Conservation (phyloP, 2,888 invertebrate genomes). For the Glaucopsyche alexis region DNA sequence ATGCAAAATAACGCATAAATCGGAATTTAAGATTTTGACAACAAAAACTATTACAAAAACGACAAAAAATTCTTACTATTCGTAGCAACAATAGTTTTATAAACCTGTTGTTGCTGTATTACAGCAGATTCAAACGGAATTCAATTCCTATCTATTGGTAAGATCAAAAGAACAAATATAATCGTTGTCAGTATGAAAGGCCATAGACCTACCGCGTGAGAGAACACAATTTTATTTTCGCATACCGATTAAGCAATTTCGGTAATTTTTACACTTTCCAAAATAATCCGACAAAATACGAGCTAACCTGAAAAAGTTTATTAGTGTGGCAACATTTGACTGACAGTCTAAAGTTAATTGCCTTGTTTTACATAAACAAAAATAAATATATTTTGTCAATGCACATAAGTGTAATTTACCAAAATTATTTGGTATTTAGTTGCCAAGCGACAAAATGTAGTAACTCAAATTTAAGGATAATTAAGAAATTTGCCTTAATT, state of each 20-base stretch:
- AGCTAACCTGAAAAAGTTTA: neutral
- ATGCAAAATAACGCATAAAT: too few species aligned
- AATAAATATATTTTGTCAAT: too few species aligned
- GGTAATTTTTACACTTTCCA: conserved; percentile 36
- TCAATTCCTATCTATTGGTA: too few species aligned
- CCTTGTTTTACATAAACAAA: neutral
- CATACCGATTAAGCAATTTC: conserved; percentile 47
- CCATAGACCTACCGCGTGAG: conserved; percentile 42
- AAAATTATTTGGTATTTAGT: neutral
- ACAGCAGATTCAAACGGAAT: too few species aligned
- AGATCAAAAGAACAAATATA: neutral
- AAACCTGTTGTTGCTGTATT: too few species aligned
- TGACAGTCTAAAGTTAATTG: neutral
- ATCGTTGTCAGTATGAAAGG: conserved; percentile 7
- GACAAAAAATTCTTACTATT: too few species aligned
- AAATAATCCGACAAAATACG: neutral
- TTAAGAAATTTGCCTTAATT: neutral
- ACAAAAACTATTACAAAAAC: too few species aligned
- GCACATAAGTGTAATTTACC: neutral
- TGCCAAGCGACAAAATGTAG: neutral
- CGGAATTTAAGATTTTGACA: too few species aligned
- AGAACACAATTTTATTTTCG: conserved; percentile 43
- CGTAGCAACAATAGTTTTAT: too few species aligned
- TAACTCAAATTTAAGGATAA: neutral
- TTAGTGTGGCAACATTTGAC: neutral